These are phyloP conservation scores for Ostrea edulis DNA, from an alignment of 1,140 invertebrate genomes.

Conservation along the genomic window DNA sequence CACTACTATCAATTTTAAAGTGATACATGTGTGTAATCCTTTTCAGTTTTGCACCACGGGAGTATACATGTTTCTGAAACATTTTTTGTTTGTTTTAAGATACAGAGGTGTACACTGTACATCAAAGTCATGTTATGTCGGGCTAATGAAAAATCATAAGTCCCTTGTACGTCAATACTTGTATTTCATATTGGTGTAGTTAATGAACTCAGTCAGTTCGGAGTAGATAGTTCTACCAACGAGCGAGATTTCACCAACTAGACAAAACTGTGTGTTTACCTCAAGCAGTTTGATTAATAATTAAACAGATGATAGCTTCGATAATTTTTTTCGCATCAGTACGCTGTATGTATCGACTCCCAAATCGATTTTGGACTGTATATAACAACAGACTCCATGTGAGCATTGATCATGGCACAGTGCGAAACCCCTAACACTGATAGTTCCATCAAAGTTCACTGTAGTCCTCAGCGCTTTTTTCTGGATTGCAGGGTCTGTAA, in stretches of 20 bases:
- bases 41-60: no score
- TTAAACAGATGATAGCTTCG: constrained; percentile 8
- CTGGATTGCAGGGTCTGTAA: background rate
- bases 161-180: no score
- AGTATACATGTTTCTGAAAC: no score
- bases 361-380: background rate
- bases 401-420: background rate
- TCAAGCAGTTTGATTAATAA: background rate
- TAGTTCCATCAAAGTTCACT: background rate
- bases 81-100: no score
- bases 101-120: no score
- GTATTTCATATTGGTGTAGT: no score
- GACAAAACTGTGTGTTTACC: background rate
- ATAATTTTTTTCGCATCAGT: background rate
- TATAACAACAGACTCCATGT: background rate
- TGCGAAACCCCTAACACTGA: background rate
- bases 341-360: background rate
- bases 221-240: no score
- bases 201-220: no score
- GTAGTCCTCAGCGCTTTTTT: background rate
- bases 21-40: no score
- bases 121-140: no score
- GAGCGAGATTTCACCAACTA: background rate
- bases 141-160: no score
- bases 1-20: no score